Conservation (phyloP, 2,888 invertebrate genomes). For the Hedya salicella region DNA sequence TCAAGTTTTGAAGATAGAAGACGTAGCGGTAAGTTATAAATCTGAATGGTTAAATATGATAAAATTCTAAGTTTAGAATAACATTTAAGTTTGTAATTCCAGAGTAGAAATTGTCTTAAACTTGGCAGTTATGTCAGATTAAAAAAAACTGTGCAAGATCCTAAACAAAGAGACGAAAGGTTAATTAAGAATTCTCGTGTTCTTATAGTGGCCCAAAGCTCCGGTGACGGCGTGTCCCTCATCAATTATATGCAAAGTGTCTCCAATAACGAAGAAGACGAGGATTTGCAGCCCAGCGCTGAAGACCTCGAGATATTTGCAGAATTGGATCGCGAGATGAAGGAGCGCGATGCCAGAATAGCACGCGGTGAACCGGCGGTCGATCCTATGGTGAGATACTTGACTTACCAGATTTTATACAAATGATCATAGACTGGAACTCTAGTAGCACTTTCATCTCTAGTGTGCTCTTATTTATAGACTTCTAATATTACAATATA, state of each 20-base stretch:
- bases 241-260: constrained; percentile 65
- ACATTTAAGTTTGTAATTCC: too few relatives aligned
- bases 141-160: too few relatives aligned
- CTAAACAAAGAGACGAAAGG: too few relatives aligned
- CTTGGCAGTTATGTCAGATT: too few relatives aligned
- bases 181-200: too few relatives aligned
- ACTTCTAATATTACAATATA: too few relatives aligned
- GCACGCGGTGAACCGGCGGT: constrained; percentile 76
- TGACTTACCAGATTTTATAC: not conserved
- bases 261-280: constrained; percentile 52
- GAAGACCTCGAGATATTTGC: constrained; percentile 76
- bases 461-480: too few relatives aligned
- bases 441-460: too few relatives aligned
- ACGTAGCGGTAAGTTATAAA: constrained; percentile 48
- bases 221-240: constrained; percentile 64
- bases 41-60: too few relatives aligned
- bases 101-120: too few relatives aligned
- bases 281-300: constrained; percentile 69
- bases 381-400: constrained; percentile 67
- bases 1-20: constrained; percentile 45
- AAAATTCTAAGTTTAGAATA: too few relatives aligned
- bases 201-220: constrained; percentile 47
- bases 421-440: too few relatives aligned
- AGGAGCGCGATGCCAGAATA: constrained; percentile 71
- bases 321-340: constrained; percentile 69